Evolutionary conservation across 2,888 invertebrate species (phyloP).

Genomic region (Stegana nigrithorax): DNA sequence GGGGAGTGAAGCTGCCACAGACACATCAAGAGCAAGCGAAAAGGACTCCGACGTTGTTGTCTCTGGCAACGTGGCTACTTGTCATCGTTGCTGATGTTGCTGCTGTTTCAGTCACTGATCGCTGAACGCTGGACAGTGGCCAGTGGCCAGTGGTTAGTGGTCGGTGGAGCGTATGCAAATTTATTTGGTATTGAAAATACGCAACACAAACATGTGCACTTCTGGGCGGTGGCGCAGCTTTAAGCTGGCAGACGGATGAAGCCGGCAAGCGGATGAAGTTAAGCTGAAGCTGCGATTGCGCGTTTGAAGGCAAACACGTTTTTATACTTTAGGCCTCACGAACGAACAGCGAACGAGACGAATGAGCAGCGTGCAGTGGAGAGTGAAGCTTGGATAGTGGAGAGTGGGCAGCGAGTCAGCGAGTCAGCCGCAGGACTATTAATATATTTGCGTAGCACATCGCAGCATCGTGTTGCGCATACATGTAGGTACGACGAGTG

Average conservation of each 20-base stretch:
- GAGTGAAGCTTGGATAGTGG: not conserved
- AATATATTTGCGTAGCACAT: too few relatives aligned
- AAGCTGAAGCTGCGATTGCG: slow-evolving; percentile 64
- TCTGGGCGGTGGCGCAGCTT: slow-evolving; percentile 61
- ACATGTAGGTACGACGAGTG: slow-evolving; percentile 40
- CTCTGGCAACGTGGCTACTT: not conserved
- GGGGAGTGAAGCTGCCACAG: too few relatives aligned
- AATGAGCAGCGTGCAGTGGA: slow-evolving; percentile 13
- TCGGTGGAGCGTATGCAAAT: slow-evolving; percentile 35
- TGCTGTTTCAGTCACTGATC: too few relatives aligned
- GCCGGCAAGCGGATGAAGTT: slow-evolving; percentile 39
- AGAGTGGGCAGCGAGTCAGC: slow-evolving; percentile 7
- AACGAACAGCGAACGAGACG: not conserved
- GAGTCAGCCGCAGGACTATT: slow-evolving; percentile 12
- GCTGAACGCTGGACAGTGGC: too few relatives aligned
- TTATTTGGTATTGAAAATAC: slow-evolving; percentile 22
- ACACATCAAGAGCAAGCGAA: not conserved
- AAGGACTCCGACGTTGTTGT: not conserved
- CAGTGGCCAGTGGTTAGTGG: too few relatives aligned
- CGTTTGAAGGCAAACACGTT: slow-evolving; percentile 68
- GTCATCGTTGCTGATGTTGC: not conserved
- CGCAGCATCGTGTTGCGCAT: slow-evolving; percentile 10
- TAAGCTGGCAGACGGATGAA: slow-evolving; percentile 11
- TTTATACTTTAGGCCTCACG: slow-evolving; percentile 66
- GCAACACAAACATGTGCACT: slow-evolving; percentile 38